Base-by-base conservation (phyloP, 2,888 invertebrate species). In the Arctia plantaginis region DNA sequence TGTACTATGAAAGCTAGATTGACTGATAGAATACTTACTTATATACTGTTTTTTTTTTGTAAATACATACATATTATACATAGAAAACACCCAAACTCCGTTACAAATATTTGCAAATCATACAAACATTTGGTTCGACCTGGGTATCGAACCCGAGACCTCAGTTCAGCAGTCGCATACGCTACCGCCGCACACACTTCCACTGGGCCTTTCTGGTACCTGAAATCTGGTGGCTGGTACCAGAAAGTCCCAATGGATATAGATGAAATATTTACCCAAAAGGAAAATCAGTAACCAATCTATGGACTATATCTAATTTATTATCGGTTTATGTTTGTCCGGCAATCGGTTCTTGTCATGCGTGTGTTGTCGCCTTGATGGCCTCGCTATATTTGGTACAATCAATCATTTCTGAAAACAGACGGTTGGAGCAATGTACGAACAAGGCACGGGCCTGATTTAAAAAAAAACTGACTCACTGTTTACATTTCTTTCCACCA, bases 331-430 rank as follows among this genome's bases (percentile, higher is more conserved):
- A 51, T 44, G 59, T 59, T n/a, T 59, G 59, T 59, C 62, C 62
- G 62, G 62, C 62, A 62, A 62, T 62, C 62, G 30, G 62, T 62
- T 55, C 62, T 62, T 62, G 62, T 62, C 62, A 62, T 30, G 62
- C 30, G 18, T 62, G 62, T 62, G 62, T 15, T 27, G 62, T 35
- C 18, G 59, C 7, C 30, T 18, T 30, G 27, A 30, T 30, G 13
- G 59, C 30, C 15, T 13, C 30, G 62, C 62, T 62, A 62, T 30
- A 30, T 62, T 62, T 30, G 15, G 30, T 30, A 30, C 18, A 30
- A 62, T 62, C 62, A 62, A 62, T 62, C 62, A 62, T 62, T 62
- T 62, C 30, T 59, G 27, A 30, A 62, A 59, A 59, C 27, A 59
- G 13, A 59, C 59, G n/a, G n/a, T 59, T 27, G 59, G 59, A 62